A percentile compares a stretch with the other conserved stretches of the same genome.
These are phyloP conservation scores for Musca vetustissima DNA, from an alignment of 1,140 invertebrate species.

Conservation along the genomic window DNA sequence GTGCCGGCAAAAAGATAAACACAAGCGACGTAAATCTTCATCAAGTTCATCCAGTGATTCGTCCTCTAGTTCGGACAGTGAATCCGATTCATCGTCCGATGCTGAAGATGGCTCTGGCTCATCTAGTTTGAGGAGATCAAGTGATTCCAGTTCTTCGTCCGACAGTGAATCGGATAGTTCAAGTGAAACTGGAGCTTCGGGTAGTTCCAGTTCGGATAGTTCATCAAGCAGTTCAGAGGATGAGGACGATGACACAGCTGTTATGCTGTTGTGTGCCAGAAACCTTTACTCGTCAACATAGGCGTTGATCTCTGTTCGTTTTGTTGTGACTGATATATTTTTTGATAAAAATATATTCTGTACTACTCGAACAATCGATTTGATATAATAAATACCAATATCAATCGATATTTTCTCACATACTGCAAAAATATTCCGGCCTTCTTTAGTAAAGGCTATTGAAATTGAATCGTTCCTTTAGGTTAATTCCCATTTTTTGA, in stretches of 20 bases:
- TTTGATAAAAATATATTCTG: no score
- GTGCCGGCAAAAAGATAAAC: slow-evolving; percentile 11
- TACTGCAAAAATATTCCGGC: no score
- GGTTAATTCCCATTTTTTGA: no score
- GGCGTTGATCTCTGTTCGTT: no score
- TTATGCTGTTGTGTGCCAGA: no score
- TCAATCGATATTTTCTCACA: no score
- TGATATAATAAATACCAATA: no score
- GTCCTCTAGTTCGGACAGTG: slow-evolving; percentile 24
- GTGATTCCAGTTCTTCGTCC: slow-evolving; percentile 37
- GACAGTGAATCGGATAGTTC: slow-evolving; percentile 38
- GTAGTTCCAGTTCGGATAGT: slow-evolving; percentile 25
- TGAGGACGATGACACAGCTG: slow-evolving; percentile 30
- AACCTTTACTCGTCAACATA: no score
- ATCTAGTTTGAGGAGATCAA: slow-evolving; percentile 6
- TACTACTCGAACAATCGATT: no score
- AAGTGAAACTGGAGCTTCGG: slow-evolving; percentile 34
- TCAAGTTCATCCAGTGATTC: slow-evolving; percentile 28
- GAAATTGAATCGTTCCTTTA: no score
- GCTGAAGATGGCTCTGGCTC: slow-evolving; percentile 6
- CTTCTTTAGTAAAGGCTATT: no score
- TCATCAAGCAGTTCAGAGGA: slow-evolving; percentile 16
- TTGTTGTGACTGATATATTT: no score
- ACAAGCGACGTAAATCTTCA: slow-evolving; percentile 35
- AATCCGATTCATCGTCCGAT: slow-evolving; percentile 27